phyloP scores from a whole-genome alignment of 2,113 vertebrate genomes.

The Tragelaphus imberbis region DNA sequence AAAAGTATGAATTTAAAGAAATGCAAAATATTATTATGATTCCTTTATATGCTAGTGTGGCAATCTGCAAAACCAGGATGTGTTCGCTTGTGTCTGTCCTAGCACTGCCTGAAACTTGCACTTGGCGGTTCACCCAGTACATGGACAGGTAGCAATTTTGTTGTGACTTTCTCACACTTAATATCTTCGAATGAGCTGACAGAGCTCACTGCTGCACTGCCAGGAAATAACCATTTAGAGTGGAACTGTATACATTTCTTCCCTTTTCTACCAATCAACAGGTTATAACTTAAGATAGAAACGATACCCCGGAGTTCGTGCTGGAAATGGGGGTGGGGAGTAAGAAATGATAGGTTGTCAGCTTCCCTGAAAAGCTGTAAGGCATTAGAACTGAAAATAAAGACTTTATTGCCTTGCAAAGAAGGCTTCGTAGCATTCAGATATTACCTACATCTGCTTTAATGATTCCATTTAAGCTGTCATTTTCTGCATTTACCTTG shows the following conservation, averaged over 20 bases:
- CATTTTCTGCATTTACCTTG: conserved; percentile 82
- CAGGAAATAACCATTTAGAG: conserved; percentile 42
- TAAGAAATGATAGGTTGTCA: conserved; percentile 83
- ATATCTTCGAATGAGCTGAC: conserved; percentile 41
- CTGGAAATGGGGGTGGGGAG: conserved; percentile 65
- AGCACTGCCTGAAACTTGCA: background rate
- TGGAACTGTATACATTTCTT: conserved; percentile 58
- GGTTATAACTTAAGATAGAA: conserved; percentile 70
- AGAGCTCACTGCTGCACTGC: conserved; percentile 1
- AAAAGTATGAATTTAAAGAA: background rate
- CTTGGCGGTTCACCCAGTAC: background rate
- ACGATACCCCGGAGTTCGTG: conserved; percentile 61
- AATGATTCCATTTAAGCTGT: conserved; percentile 85
- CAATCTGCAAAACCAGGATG: background rate
- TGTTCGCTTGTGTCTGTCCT: background rate
- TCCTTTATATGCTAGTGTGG: background rate
- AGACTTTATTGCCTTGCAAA: conserved; percentile 73
- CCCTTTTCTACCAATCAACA: conserved; percentile 52
- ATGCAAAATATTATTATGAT: background rate
- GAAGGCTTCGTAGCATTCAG: conserved; percentile 76
- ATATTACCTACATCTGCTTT: conserved; percentile 80
- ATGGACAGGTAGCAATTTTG: conserved; percentile 67
- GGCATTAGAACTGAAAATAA: conserved; percentile 76
- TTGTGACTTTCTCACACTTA: conserved; percentile 63
- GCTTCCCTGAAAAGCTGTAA: conserved; percentile 71